Evolutionary conservation across 2,888 invertebrate species (phyloP), one percentile per base, ranked within the genome.

Genomic region (Nipponacmea schrenckii): DNA sequence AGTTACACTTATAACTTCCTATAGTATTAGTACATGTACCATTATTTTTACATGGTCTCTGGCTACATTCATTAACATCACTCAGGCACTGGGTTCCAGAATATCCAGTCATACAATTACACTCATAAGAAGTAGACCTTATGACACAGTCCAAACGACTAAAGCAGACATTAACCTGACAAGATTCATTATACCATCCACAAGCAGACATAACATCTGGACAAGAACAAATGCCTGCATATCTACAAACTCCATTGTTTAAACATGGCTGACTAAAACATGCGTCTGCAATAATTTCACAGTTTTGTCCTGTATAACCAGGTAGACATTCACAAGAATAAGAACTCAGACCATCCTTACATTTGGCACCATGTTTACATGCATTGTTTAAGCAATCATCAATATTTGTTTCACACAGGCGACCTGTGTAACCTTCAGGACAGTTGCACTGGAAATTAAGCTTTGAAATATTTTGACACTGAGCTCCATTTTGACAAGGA

Each of bases 401-500:
- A 8, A 81, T 75, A 71, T 84, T 78, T 15, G 64, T 72, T 56
- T 79, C 76, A 76, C 84, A 84, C 17, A 71, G 68, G 31, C 26
- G 50, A 15, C 84, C 81, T 56, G 74, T 70, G 68, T 67, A 80
- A 12, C 81, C 79, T 20, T 20, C 12, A 24, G 14, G 24, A 77
- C 84, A 84, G 17, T 69, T 20, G 69, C 84, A 84, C 14, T 46
- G 50, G 69, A 79, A 84, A 0, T 62, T 56, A 8, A 71, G 68
- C 31, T 70, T 75, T 12, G 39, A 17, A 26, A 70, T 63, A 50
- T 77, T 74, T 14, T 75, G 63, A 88, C 97, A 97, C 62, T 93
- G 93, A 31, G 96, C 97, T 0, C 94, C 95, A 85, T 97, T 96
- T 75, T 95, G 92, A 88, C 97, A 97, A 0, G 97, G 97, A 89